These are phyloP conservation scores for Cecropterus lyciades DNA, from an alignment of 1,140 invertebrate species.

Conservation along the genomic window DNA sequence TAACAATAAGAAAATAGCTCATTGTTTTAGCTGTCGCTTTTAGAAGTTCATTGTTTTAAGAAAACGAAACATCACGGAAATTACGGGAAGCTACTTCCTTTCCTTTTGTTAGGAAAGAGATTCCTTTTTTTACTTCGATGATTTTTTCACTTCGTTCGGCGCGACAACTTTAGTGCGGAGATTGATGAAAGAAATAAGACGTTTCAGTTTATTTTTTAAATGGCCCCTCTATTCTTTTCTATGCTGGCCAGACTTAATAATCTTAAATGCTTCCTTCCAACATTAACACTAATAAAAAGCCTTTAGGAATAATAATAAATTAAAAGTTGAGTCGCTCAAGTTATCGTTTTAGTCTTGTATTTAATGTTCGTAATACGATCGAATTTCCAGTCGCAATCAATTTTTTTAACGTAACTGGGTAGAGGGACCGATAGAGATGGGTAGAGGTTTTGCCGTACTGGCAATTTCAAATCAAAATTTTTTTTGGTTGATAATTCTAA, in stretches of 20 bases:
- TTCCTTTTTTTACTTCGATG: constrained; percentile 36
- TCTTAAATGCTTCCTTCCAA: constrained; percentile 21
- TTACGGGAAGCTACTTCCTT: constrained; percentile 36
- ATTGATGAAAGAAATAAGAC: constrained; percentile 37
- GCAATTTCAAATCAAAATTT: no score
- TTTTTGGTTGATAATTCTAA: no score
- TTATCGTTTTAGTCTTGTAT: no score
- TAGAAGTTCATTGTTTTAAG: constrained; percentile 40
- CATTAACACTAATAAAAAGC: constrained; percentile 6
- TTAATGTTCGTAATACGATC: no score
- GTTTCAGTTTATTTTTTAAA: constrained; percentile 33
- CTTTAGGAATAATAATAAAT: constrained; percentile 8
- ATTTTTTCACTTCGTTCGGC: constrained; percentile 34
- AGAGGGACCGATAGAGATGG: no score
- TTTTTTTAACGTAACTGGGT: no score
- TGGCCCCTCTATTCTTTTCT: constrained; percentile 36
- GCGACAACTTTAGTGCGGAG: constrained; percentile 28
- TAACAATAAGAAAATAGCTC: constrained; percentile 38
- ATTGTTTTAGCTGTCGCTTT: constrained; percentile 38
- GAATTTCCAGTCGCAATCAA: no score
- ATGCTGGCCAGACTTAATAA: constrained; percentile 33
- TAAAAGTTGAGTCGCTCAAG: background rate
- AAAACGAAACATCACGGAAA: constrained; percentile 41
- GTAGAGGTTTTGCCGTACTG: no score
- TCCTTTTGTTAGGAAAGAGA: constrained; percentile 38